These are phyloP conservation scores for Arnoldichthys spilopterus DNA, from an alignment of 2,797 vertebrate genomes.

Conservation along the genomic window DNA sequence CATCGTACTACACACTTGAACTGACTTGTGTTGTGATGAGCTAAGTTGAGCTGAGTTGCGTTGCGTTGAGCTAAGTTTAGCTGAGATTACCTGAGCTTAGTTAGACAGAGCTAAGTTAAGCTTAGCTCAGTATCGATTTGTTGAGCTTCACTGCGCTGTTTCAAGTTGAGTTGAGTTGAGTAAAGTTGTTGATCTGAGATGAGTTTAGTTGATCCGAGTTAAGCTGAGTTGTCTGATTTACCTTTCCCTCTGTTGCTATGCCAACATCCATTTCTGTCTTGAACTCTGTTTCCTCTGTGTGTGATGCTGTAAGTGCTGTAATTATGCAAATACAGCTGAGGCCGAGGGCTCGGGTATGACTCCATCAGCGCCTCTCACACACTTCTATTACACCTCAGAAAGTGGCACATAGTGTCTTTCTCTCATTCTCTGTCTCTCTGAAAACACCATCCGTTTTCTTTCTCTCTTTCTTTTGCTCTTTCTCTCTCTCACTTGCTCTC, in stretches of 20 bases:
- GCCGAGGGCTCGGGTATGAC: neutral
- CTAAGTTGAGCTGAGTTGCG: neutral
- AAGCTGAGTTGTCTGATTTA: conserved; percentile 69
- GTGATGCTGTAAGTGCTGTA: conserved; percentile 76
- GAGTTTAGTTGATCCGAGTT: conserved; percentile 18
- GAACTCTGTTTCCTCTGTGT: conserved; percentile 64
- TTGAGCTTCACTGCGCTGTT: neutral
- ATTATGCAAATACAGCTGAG: conserved; percentile 79
- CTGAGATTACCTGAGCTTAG: neutral
- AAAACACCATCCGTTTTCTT: no score
- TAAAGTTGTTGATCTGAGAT: neutral
- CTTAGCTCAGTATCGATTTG: neutral
- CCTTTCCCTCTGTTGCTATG: conserved; percentile 77
- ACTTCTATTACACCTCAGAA: conserved; percentile 67
- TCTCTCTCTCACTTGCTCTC: neutral
- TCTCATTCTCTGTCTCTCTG: no score
- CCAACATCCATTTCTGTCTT: conserved; percentile 68
- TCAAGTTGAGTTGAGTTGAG: neutral
- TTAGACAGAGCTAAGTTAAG: neutral
- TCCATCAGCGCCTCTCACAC: conserved; percentile 55
- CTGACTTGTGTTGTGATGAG: neutral
- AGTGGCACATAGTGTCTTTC: neutral
- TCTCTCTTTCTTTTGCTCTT: no score
- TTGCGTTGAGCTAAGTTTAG: neutral
- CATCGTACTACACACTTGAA: no score